A percentile compares a stretch with the other conserved stretches of the same genome.
Conservation (phyloP, 1,140 invertebrate genomes). For the Drosophila kohkoa region DNA sequence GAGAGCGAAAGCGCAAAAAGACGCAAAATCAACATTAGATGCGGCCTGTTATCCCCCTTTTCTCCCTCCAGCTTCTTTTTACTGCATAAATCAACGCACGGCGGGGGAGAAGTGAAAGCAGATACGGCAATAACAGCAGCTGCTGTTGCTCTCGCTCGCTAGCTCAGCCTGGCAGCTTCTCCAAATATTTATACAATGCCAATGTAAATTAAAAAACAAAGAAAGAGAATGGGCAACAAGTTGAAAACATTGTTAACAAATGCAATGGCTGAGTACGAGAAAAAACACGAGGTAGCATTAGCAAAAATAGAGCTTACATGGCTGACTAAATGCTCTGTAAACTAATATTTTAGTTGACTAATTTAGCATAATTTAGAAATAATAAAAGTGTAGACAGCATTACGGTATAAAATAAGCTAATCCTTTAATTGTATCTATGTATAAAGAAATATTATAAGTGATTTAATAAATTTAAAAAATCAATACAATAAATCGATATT, state of each 20-base stretch:
- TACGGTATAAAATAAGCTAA: too few relatives aligned
- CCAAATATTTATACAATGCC: slow-evolving; percentile 81
- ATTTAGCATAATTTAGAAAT: too few relatives aligned
- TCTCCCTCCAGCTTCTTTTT: not conserved
- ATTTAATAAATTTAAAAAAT: too few relatives aligned
- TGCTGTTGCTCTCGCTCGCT: slow-evolving; percentile 32
- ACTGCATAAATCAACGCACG: slow-evolving; percentile 65
- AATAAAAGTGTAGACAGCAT: too few relatives aligned
- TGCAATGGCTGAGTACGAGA: slow-evolving; percentile 46
- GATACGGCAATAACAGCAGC: slow-evolving; percentile 24
- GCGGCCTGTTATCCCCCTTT: slow-evolving; percentile 6
- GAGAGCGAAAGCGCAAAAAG: slow-evolving; percentile 44
- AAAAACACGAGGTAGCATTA: slow-evolving; percentile 28
- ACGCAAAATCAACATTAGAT: slow-evolving; percentile 80
- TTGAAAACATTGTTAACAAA: slow-evolving; percentile 69
- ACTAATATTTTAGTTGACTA: not conserved
- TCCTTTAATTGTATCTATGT: too few relatives aligned
- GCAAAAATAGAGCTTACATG: not conserved
- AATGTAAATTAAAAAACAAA: slow-evolving; percentile 83
- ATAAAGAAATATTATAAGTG: too few relatives aligned
- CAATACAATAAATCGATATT: too few relatives aligned
- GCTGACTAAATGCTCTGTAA: not conserved
- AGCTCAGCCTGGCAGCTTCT: slow-evolving; percentile 55
- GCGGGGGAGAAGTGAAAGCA: not conserved
- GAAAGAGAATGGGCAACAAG: slow-evolving; percentile 70